Evolutionary conservation across 2,113 vertebrate genomes (phyloP), one percentile per base, ranked within the genome.

Genomic region (Prionailurus bengalensis): DNA sequence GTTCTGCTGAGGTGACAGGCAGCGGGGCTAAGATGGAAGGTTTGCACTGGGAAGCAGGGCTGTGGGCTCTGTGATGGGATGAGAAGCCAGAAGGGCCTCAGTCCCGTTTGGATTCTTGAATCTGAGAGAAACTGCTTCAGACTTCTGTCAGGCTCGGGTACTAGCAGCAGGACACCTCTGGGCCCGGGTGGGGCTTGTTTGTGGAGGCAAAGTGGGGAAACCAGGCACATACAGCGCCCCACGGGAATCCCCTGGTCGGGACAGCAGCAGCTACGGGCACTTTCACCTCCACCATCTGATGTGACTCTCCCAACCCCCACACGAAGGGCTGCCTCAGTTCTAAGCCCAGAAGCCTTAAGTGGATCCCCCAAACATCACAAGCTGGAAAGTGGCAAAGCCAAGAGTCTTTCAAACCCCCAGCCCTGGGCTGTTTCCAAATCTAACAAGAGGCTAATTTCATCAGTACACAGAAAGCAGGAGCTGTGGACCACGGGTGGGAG

Each of bases 221-320:
- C 17, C 0, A 0, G 1, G 16, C 2, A 10, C 0, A 11, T 3
- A 19, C 14, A 29, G 61, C 4, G 0, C 3, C 5, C 14, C 5
- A 4, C 0, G 0, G 84, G 71, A 78, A 33, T 1, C 61, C 48
- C 5, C 33, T 1, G 3, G 6, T 1, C 2, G 45, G 19, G 25
- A 29, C 16, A 7, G 42, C 11, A 19, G 74, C 33, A 74, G 80
- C 66, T 39, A 27, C 17, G 23, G 58, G 27, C n/a, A 29, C 0
- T n/a, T 0, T 23, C 16, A 10, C 51, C 19, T 39, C 27, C 48
- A 15, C 33, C 83, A 11, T 12, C 42, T 66, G 51, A 12, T 10
- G 25, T 0, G 16, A 84, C 12, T 51, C 85, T 39, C 83, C 68
- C 45, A 36, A 1, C 17, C 14, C 61, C 12, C 31, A 53, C 0